Evolutionary conservation across 2,888 invertebrate genomes (phyloP).

Genomic region (Epinotia bilunana): DNA sequence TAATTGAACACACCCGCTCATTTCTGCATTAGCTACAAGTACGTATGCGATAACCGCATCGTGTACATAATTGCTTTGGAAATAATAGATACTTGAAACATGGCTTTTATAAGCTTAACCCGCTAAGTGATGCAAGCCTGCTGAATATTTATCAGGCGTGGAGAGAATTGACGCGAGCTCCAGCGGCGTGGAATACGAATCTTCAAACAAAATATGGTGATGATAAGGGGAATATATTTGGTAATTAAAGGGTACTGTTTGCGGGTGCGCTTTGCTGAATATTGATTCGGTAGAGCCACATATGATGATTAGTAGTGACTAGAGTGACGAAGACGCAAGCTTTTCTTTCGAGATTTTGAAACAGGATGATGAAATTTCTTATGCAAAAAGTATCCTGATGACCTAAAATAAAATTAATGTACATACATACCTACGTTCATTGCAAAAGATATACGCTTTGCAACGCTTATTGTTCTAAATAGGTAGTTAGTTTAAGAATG

Average conservation of each 20-base stretch:
- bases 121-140: slow-evolving; percentile 57
- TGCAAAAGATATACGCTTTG: no score
- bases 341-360: no score
- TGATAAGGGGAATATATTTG: slow-evolving; percentile 9
- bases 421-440: no score
- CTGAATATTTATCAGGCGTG: slow-evolving; percentile 67
- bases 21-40: slow-evolving; percentile 58
- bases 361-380: no score
- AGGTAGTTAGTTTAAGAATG: no score
- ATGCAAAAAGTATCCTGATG: no score
- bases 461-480: no score
- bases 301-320: no score
- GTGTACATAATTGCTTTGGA: slow-evolving; percentile 76
- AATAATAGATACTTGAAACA: slow-evolving; percentile 68
- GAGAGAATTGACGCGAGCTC: slow-evolving; percentile 26
- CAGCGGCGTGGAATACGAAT: background rate
- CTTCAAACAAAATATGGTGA: slow-evolving; percentile 23
- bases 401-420: no score
- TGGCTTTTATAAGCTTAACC: slow-evolving; percentile 54
- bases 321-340: no score
- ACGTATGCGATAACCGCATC: slow-evolving; percentile 58
- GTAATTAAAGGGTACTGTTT: background rate
- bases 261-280: no score
- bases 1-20: slow-evolving; percentile 66
- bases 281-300: no score